Base-by-base conservation (phyloP, 2,888 invertebrate species). In the Dichetophora obliterata region DNA sequence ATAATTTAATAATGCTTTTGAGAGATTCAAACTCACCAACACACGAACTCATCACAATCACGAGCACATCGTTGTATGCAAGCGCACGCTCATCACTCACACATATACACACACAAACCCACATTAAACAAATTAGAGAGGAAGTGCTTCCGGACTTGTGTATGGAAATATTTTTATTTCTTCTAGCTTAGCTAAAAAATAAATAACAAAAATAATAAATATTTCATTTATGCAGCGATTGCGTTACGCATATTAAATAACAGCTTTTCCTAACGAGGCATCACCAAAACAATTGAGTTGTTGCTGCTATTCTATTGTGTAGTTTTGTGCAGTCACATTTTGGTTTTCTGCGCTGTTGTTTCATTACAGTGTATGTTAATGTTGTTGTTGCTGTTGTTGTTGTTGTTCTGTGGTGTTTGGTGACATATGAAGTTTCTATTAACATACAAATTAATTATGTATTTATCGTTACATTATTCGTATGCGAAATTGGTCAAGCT, bases 101-200 rank as follows among this genome's bases (percentile, higher is more conserved):
- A 14, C 3, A 59, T 5, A 59, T 27, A 59, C 19, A 27, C 24
- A 59, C 24, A 22, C 24, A 59, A 24, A 59, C 59, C 14, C 1
- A 54, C 27, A 59, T 24, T 9, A 34, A 27, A 50, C 11, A 22
- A 59, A 27, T 57, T n/a, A 57, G 27, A 77, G 81, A 80, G 81
- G 81, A 81, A 81, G 81, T 81, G 74, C 80, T 81, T 81, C 81
- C 81, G 80, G 81, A 79, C 79, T 78, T 71, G 80, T 77, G 78
- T 80, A 80, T 81, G 80, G 77, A 80, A 77, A 73, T 24, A 69
- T 65, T 76, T 54, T 54, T 9, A 54, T 54, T 22, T 54, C 22
- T 24, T 19, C 57, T 24, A 22, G 27, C 22, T 14, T 59, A 22
- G 19, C 19, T 4, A 72, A 19, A 48, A 72, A n/a, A 14, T 34